Percentiles rank a stretch among this genome's conserved stretches.
Evolutionary conservation across 2,888 invertebrate genomes (phyloP).

Genomic region (Cremastinae sp.): DNA sequence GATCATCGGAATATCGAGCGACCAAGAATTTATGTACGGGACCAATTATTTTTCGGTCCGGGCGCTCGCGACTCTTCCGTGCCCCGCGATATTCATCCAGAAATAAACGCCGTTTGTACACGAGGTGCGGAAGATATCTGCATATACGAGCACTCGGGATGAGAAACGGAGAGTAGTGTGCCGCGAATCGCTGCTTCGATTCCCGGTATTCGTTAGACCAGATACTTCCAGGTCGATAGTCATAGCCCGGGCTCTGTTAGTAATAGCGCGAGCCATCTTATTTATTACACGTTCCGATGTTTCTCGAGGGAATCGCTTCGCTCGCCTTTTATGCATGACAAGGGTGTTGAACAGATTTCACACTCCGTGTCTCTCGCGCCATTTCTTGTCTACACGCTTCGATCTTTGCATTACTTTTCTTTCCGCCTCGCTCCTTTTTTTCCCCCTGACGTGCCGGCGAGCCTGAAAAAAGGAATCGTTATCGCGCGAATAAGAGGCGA

Average conservation of each 20-base stretch:
- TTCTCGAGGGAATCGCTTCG: background rate
- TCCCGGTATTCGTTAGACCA: conserved; percentile 57
- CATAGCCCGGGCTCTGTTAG: conserved; percentile 20
- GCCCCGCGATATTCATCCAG: conserved; percentile 2
- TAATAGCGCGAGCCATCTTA: too few species aligned
- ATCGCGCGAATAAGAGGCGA: too few species aligned
- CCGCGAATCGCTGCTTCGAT: conserved; percentile 32
- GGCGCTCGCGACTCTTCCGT: conserved; percentile 17
- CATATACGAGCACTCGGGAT: background rate
- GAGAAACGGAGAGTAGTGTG: conserved; percentile 4
- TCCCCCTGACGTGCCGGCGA: too few species aligned
- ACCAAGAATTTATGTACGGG: conserved; percentile 56
- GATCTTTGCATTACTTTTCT: conserved; percentile 30
- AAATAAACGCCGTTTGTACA: conserved; percentile 11
- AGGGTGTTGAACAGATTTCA: conserved; percentile 52
- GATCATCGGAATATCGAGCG: conserved; percentile 58
- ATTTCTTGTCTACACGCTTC: conserved; percentile 39
- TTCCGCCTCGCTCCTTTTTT: too few species aligned
- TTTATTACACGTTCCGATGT: background rate
- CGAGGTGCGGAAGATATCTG: too few species aligned
- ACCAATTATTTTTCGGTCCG: conserved; percentile 57
- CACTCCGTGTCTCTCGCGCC: conserved; percentile 43
- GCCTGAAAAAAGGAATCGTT: too few species aligned
- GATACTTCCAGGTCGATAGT: conserved; percentile 52
- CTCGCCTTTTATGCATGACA: conserved; percentile 27